phyloP scores from a whole-genome alignment of 2,888 invertebrate species.

The Torymus auratus region DNA sequence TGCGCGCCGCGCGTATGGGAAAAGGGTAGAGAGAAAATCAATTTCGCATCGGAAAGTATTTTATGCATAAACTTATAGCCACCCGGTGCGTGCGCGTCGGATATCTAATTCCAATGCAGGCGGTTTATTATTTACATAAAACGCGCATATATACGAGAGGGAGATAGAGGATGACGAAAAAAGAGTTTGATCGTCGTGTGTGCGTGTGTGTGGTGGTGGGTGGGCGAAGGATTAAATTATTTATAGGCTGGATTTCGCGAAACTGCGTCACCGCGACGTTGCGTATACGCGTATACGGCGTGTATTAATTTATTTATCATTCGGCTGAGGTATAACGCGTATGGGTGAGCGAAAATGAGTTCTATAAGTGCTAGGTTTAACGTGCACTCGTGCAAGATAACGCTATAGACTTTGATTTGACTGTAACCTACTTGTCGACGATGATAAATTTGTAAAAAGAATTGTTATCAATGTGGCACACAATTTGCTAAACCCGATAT shows the following conservation, averaged over 20 bases:
- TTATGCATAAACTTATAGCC: conserved; percentile 57
- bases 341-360: background rate
- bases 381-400: background rate
- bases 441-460: background rate
- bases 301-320: no score
- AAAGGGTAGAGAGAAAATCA: conserved; percentile 51
- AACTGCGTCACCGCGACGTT: no score
- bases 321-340: no score
- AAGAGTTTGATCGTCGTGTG: background rate
- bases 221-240: no score
- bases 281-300: no score
- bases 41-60: conserved; percentile 42
- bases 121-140: conserved; percentile 53
- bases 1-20: background rate
- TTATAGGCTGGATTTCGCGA: no score
- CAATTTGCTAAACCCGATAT: no score
- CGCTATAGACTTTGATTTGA: conserved; percentile 25
- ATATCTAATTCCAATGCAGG: conserved; percentile 49
- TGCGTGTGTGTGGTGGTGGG: background rate
- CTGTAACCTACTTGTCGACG: conserved; percentile 1
- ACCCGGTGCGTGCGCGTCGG: background rate
- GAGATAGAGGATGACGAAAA: background rate
- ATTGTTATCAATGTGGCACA: background rate
- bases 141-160: no score
- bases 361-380: background rate